Base-by-base conservation (phyloP, 2,888 invertebrate genomes). In the Muschampia plurimacula region DNA sequence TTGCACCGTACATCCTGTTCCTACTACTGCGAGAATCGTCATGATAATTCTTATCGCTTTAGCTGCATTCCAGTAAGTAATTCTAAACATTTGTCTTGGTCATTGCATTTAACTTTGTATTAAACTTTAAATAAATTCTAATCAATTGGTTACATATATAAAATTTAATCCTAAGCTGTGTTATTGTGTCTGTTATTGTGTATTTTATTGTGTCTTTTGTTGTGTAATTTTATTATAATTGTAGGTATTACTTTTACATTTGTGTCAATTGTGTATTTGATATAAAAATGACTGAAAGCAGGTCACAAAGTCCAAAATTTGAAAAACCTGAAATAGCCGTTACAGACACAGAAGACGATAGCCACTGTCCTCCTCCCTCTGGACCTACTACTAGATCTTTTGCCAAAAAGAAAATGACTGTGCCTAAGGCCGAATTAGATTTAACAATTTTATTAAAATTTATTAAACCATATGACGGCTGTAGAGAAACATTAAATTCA, bases 261-360 rank as follows among this genome's bases (percentile, higher is more conserved):
- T 57, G 13, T 57, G 57, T 28, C 7, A 22, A 15, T 44, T 63
- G 22, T 63, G 41, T 15, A 41, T 2, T 36, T n/a, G 9, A 2
- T 8, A 2, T n/a, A 49, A 66, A 66, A 55, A 66, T 66, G 55
- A 12, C 66, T n/a, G 66, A 66, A 66, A 66, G 55, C 22, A 39
- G 55, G 1, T 55, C 66, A n/a, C 66, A 66, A 22, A 66, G 55
- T 6, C 66, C 66, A 2, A 66, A 66, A 55, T 7, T 66, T 6
- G 66, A 66, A 55, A 66, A 52, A 15, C 66, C 66, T 8, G 66
- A 66, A 36, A 2, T 55, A 55, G 55, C 36, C 8, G 39, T 66
- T 8, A 55, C 66, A 2, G 66, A 67, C 13, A 67, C 57, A 2
- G 57, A 57, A 5, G 57, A 67, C 9, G 66, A 66, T 6, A 66